Evolutionary conservation across 1,140 invertebrate species (phyloP).

Genomic region (Colletes latitarsis): DNA sequence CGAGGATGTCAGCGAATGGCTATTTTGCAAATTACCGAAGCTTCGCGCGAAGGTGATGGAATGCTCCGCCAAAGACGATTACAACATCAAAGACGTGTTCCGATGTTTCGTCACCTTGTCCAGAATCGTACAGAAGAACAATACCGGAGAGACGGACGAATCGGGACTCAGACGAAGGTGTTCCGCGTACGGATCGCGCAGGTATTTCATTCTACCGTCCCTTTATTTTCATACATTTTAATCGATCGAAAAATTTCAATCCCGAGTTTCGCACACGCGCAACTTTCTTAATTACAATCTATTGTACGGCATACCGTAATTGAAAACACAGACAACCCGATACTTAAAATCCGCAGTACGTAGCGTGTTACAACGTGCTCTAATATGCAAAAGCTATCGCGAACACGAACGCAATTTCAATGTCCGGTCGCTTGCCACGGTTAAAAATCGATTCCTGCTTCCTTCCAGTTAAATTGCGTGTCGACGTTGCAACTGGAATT

Average conservation of each 20-base stretch:
- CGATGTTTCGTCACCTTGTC: constrained; percentile 87
- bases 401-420: background rate
- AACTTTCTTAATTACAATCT: constrained; percentile 11
- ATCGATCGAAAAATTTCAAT: constrained; percentile 11
- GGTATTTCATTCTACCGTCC: constrained; percentile 62
- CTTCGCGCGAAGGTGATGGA: constrained; percentile 89
- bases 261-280: constrained; percentile 2
- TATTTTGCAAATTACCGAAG: constrained; percentile 88
- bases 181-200: constrained; percentile 85
- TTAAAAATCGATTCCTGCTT: background rate
- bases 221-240: background rate
- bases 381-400: background rate
- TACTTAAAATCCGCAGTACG: background rate
- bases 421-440: background rate
- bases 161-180: constrained; percentile 87
- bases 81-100: constrained; percentile 89
- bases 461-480: background rate
- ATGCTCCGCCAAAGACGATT: constrained; percentile 91
- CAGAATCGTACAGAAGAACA: constrained; percentile 83
- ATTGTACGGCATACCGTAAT: background rate
- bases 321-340: constrained; percentile 2
- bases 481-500: background rate
- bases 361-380: background rate
- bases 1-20: constrained; percentile 91
- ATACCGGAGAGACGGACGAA: constrained; percentile 82